Percentiles rank a stretch among this genome's conserved stretches.
phyloP scores from a whole-genome alignment of 2,888 invertebrate species.

The Aplocera efformata region DNA sequence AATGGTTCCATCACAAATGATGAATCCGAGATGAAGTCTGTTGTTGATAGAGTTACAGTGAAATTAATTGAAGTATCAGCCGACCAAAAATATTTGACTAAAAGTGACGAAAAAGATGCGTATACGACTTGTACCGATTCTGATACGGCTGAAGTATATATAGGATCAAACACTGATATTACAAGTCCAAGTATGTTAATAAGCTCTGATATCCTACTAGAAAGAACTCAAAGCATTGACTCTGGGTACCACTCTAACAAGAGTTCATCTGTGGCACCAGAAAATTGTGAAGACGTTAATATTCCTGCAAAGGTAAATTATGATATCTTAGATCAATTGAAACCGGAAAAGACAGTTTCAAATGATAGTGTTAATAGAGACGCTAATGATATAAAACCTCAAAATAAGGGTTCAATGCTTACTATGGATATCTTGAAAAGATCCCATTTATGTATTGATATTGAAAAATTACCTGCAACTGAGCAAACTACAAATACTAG shows the following conservation, averaged over 20 bases:
- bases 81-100: too few species aligned
- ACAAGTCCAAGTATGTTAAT: background rate
- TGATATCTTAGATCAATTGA: background rate
- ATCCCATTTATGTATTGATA: too few species aligned
- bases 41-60: background rate
- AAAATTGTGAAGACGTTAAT: conserved; percentile 4
- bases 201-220: background rate
- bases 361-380: background rate
- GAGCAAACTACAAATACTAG: too few species aligned
- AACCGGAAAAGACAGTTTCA: background rate
- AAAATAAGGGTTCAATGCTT: too few species aligned
- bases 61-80: too few species aligned
- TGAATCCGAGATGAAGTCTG: background rate
- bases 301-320: conserved; percentile 5
- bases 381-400: too few species aligned
- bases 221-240: conserved; percentile 7
- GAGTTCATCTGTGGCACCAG: conserved; percentile 1
- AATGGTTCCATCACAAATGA: too few species aligned
- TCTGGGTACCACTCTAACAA: conserved; percentile 10
- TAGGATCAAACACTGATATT: background rate
- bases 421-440: too few species aligned
- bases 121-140: too few species aligned
- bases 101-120: too few species aligned
- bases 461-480: too few species aligned
- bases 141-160: too few species aligned